Evolutionary conservation across 2,888 invertebrate genomes (phyloP).

Genomic region (Hirtodrosophila duncani): DNA sequence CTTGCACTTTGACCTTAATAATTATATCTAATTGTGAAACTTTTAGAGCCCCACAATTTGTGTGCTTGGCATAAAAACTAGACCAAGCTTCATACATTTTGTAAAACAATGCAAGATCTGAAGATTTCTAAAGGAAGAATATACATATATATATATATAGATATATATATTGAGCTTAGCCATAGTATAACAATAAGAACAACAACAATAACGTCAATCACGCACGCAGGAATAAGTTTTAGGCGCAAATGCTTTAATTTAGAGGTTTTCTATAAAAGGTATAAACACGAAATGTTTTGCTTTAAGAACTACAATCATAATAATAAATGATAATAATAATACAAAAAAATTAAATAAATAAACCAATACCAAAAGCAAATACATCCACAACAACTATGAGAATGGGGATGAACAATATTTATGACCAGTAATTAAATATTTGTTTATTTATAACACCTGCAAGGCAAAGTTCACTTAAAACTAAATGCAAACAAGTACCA

Average conservation of each 20-base stretch:
- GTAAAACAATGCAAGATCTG: too few relatives aligned
- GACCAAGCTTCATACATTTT: too few relatives aligned
- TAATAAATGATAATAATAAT: too few relatives aligned
- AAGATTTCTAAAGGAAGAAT: too few relatives aligned
- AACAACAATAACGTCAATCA: background rate
- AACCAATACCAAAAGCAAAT: conserved; percentile 14
- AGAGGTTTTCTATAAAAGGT: too few relatives aligned
- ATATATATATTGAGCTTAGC: conserved; percentile 5
- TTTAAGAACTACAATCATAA: too few relatives aligned
- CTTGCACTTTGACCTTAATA: too few relatives aligned
- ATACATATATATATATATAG: conserved; percentile 14
- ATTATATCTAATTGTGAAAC: too few relatives aligned
- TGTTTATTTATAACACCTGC: conserved; percentile 48
- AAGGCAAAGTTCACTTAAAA: conserved; percentile 32
- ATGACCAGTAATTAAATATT: conserved; percentile 55
- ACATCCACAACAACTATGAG: conserved; percentile 19
- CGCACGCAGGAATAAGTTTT: too few relatives aligned
- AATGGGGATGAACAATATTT: conserved; percentile 27
- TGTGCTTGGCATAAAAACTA: conserved; percentile 3
- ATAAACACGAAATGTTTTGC: too few relatives aligned
- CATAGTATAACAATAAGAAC: conserved; percentile 14
- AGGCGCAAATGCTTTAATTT: too few relatives aligned
- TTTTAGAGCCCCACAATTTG: too few relatives aligned
- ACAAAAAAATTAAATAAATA: conserved; percentile 14
- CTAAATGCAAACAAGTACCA: conserved; percentile 43